Percentiles rank a stretch among this genome's conserved stretches.
These are phyloP conservation scores for Phylloscopus collybita DNA, from an alignment of 2,797 vertebrate species.

Conservation along the genomic window DNA sequence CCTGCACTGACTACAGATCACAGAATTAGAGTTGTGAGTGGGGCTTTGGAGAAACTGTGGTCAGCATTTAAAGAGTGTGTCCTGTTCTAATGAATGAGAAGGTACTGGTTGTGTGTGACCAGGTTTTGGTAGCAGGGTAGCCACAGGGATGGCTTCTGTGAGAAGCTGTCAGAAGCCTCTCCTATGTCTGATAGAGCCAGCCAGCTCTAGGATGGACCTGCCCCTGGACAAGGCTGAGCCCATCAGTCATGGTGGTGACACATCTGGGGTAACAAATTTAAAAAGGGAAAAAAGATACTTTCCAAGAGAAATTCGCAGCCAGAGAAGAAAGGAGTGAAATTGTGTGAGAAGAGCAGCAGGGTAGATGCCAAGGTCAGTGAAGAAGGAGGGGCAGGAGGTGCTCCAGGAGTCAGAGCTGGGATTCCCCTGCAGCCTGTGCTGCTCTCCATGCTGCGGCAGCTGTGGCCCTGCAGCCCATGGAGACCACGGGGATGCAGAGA, in stretches of 20 bases:
- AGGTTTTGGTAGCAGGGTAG: not conserved
- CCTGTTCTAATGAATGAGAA: not conserved
- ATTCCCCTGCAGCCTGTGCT: not conserved
- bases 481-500: not conserved
- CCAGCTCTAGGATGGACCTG: not conserved
- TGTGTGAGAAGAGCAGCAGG: rapidly evolving
- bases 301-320: not conserved
- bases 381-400: not conserved
- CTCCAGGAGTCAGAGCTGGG: rapidly evolving
- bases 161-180: not conserved
- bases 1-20: not conserved
- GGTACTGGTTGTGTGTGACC: rapidly evolving
- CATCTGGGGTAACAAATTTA: rapidly evolving
- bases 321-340: not conserved
- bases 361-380: not conserved
- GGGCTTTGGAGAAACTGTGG: not conserved
- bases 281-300: too few relatives aligned
- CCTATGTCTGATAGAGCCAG: not conserved
- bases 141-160: not conserved
- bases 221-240: not conserved
- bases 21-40: not conserved
- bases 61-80: not conserved
- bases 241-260: rapidly evolving
- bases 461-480: not conserved
- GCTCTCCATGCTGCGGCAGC: not conserved